A percentile compares a stretch with the other conserved stretches of the same genome.
Conservation (phyloP, 2,113 vertebrate species). For the Ochotona princeps region DNA sequence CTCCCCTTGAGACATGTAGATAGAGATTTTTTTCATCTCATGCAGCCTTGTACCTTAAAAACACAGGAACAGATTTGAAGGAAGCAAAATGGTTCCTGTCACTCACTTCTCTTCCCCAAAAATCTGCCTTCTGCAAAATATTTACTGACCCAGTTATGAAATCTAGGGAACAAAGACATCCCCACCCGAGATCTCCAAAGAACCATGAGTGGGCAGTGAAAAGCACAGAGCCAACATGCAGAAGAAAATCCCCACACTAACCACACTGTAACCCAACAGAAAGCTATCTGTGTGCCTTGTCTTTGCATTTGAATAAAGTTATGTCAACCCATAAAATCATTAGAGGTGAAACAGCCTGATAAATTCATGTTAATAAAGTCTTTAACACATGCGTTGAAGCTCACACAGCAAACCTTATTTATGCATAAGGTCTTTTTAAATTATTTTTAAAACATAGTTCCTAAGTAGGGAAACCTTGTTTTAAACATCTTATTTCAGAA, state of each 20-base stretch:
- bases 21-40: not conserved
- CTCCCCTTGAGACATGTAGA: not conserved
- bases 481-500: too few species aligned
- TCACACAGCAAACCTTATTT: too few species aligned
- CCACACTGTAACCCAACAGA: not conserved
- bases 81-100: not conserved
- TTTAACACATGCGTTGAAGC: not conserved
- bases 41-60: not conserved
- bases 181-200: not conserved
- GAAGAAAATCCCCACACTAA: not conserved
- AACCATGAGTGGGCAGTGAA: not conserved
- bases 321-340: not conserved
- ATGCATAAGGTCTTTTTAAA: too few species aligned
- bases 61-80: not conserved
- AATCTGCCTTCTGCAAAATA: not conserved
- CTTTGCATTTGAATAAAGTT: constrained; percentile 15
- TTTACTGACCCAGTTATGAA: not conserved
- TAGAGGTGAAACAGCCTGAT: not conserved
- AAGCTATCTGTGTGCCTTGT: not conserved
- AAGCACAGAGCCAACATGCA: not conserved
- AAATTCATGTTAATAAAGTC: not conserved
- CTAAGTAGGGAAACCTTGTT: not conserved
- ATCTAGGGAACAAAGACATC: not conserved
- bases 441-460: too few species aligned
- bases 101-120: not conserved